phyloP scores from a whole-genome alignment of 1,140 invertebrate species.

The Drosophila guanche region DNA sequence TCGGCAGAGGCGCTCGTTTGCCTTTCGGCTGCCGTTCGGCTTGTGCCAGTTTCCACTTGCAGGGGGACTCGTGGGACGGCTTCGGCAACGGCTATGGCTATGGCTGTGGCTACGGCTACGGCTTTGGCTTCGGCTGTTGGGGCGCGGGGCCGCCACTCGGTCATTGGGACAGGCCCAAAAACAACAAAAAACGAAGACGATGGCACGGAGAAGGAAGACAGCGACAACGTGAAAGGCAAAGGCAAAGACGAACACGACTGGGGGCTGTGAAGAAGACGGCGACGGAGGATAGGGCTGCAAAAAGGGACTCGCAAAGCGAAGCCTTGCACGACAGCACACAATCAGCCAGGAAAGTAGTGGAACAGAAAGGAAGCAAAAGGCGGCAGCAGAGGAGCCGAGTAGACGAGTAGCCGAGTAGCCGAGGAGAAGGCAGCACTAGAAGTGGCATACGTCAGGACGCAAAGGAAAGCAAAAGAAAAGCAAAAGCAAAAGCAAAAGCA shows the following conservation, averaged over 20 bases:
- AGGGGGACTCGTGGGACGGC: constrained; percentile 3
- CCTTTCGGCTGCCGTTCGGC: constrained; percentile 21
- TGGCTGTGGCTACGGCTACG: neutral
- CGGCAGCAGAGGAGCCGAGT: no score
- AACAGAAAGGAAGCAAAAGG: neutral
- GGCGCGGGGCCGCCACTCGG: constrained; percentile 13
- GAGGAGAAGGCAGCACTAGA: no score
- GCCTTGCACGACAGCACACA: neutral
- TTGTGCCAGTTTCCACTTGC: constrained; percentile 53
- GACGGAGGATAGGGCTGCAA: constrained; percentile 7
- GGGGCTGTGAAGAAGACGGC: no score
- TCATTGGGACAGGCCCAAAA: constrained; percentile 5
- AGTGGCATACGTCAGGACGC: constrained; percentile 19
- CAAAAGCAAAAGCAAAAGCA: neutral
- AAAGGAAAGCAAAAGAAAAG: constrained; percentile 3
- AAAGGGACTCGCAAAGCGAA: constrained; percentile 8
- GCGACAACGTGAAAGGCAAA: constrained; percentile 18
- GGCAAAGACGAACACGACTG: neutral
- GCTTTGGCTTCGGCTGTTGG: neutral
- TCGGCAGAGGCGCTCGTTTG: constrained; percentile 21
- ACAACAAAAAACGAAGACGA: constrained; percentile 11
- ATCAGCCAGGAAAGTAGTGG: constrained; percentile 3
- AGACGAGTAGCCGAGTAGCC: no score
- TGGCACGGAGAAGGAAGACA: neutral
- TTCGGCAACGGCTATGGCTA: neutral